These are phyloP conservation scores for Pandemis cinnamomeana DNA, from an alignment of 2,888 invertebrate species.

Conservation along the genomic window DNA sequence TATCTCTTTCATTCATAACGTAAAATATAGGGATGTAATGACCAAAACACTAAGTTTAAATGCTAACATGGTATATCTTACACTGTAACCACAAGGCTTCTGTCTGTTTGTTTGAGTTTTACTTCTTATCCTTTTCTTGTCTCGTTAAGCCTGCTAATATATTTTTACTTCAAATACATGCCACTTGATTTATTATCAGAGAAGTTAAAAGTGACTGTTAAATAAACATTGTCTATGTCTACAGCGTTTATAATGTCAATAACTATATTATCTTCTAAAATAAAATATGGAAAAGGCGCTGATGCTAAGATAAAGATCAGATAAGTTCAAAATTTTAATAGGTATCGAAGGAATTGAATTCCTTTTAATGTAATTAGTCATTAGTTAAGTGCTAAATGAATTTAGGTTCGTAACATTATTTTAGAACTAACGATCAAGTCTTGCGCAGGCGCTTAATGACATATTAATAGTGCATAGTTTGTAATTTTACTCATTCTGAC, in stretches of 20 bases:
- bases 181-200: slow-evolving; percentile 33
- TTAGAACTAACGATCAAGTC: slow-evolving; percentile 67
- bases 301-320: not conserved
- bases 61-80: not conserved
- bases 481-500: slow-evolving; percentile 53
- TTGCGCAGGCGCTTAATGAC: slow-evolving; percentile 62
- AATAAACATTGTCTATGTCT: slow-evolving; percentile 13
- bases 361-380: too few relatives aligned
- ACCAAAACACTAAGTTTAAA: not conserved
- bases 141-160: slow-evolving; percentile 8
- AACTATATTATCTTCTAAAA: slow-evolving; percentile 23
- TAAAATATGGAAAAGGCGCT: slow-evolving; percentile 16
- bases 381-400: too few relatives aligned
- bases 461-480: slow-evolving; percentile 69
- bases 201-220: slow-evolving; percentile 18
- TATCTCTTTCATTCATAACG: not conserved
- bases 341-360: too few relatives aligned
- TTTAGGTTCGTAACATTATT: slow-evolving; percentile 49
- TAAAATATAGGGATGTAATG: not conserved
- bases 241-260: slow-evolving; percentile 34
- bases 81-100: slow-evolving; percentile 10
- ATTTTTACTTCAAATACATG: slow-evolving; percentile 23
- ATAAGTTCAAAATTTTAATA: too few relatives aligned
- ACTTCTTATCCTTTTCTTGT: slow-evolving; percentile 12
- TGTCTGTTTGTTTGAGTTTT: slow-evolving; percentile 20